phyloP scores from a whole-genome alignment of 1,140 invertebrate genomes.

The Neodiprion lecontei region DNA sequence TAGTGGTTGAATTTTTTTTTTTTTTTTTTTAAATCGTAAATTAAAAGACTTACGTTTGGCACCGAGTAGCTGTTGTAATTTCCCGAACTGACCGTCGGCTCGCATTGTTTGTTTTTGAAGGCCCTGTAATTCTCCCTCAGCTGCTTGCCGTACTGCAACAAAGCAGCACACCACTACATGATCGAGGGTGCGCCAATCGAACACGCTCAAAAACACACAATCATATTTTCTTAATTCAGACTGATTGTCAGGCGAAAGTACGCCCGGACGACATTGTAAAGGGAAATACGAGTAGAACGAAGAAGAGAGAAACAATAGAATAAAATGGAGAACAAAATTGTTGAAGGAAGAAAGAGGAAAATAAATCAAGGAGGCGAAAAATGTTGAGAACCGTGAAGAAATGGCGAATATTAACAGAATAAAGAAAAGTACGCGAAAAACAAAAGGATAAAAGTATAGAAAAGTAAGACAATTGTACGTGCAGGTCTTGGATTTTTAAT shows the following conservation, averaged over 20 bases:
- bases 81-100: slow-evolving; percentile 47
- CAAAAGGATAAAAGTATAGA: no score
- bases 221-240: no score
- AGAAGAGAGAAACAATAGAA: not conserved
- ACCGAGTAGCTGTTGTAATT: slow-evolving; percentile 38
- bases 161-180: slow-evolving; percentile 3
- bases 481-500: no score
- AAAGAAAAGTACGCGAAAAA: no score
- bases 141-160: slow-evolving; percentile 66
- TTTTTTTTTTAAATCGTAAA: no score
- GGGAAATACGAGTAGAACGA: not conserved
- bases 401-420: no score
- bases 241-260: not conserved
- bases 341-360: not conserved
- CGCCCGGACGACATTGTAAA: not conserved
- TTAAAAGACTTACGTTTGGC: not conserved
- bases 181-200: not conserved
- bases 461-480: no score
- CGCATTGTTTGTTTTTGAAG: slow-evolving; percentile 62
- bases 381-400: no score
- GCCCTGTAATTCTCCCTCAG: slow-evolving; percentile 70
- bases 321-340: not conserved
- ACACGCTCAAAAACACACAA: not conserved
- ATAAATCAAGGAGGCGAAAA: not conserved
- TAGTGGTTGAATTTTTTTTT: no score